phyloP scores from a whole-genome alignment of 2,113 vertebrate species.

The Sitta europaea region DNA sequence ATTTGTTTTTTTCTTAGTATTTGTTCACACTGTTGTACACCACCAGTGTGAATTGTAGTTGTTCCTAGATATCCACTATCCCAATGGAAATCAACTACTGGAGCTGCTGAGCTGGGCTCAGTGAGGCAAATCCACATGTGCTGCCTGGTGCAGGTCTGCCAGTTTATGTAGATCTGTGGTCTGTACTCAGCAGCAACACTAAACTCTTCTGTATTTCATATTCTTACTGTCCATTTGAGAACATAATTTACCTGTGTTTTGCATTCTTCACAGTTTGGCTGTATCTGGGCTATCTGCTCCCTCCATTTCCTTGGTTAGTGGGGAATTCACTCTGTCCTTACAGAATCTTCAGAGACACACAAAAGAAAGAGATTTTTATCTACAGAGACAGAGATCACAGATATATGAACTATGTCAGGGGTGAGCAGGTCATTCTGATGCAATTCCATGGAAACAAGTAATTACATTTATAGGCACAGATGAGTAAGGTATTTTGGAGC shows the following conservation, averaged over 20 bases:
- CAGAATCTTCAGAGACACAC: not conserved
- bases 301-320: not conserved
- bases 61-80: not conserved
- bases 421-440: conserved; percentile 34
- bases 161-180: not conserved
- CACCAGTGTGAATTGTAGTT: not conserved
- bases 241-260: not conserved
- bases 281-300: not conserved
- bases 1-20: not conserved
- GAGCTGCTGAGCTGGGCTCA: not conserved
- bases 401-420: not conserved
- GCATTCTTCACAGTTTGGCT: not conserved
- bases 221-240: not conserved
- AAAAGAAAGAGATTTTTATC: not conserved
- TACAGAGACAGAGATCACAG: not conserved
- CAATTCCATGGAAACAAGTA: conserved; percentile 3
- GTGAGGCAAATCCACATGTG: rapidly evolving
- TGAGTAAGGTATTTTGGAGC: conserved; percentile 39
- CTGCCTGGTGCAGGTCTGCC: not conserved
- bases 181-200: not conserved
- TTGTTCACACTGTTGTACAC: not conserved
- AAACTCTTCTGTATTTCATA: not conserved
- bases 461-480: not conserved
- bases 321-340: not conserved
- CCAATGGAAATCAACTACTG: not conserved